phyloP scores from a whole-genome alignment of 2,888 invertebrate genomes.

The Parnassius glacialis region DNA sequence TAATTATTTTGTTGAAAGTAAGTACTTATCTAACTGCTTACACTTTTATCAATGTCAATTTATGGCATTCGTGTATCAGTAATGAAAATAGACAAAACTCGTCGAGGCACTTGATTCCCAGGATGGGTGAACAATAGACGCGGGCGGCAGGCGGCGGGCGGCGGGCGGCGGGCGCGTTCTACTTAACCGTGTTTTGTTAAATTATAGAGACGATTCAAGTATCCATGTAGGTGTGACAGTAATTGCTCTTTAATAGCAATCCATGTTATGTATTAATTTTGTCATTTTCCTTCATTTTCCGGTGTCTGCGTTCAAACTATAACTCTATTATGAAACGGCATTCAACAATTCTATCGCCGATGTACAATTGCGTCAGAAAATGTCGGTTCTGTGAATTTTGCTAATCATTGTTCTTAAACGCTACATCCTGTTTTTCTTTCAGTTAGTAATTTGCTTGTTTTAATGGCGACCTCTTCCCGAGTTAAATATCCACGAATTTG shows the following conservation, averaged over 20 bases:
- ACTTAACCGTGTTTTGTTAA: background rate
- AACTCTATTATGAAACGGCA: conserved; percentile 45
- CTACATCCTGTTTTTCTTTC: conserved; percentile 57
- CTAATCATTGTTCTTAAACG: conserved; percentile 57
- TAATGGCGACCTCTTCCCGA: background rate
- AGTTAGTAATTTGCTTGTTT: conserved; percentile 29
- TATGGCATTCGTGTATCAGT: too few relatives aligned
- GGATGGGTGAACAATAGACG: too few relatives aligned
- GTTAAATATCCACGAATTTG: background rate
- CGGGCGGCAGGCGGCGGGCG: too few relatives aligned
- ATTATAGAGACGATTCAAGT: background rate
- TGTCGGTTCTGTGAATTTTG: conserved; percentile 51
- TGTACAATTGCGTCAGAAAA: conserved; percentile 49
- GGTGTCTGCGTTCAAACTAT: conserved; percentile 37
- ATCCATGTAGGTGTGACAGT: background rate
- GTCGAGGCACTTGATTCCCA: too few relatives aligned
- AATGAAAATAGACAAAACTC: too few relatives aligned
- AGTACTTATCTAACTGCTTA: too few relatives aligned
- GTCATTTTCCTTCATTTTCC: conserved; percentile 31
- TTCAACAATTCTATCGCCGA: conserved; percentile 31
- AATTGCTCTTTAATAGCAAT: conserved; percentile 11
- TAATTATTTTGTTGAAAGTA: too few relatives aligned
- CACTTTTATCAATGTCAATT: too few relatives aligned
- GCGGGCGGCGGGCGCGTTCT: too few relatives aligned
- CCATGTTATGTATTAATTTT: conserved; percentile 15